Conservation (phyloP, 2,797 vertebrate genomes). For the Iguana delicatissima region DNA sequence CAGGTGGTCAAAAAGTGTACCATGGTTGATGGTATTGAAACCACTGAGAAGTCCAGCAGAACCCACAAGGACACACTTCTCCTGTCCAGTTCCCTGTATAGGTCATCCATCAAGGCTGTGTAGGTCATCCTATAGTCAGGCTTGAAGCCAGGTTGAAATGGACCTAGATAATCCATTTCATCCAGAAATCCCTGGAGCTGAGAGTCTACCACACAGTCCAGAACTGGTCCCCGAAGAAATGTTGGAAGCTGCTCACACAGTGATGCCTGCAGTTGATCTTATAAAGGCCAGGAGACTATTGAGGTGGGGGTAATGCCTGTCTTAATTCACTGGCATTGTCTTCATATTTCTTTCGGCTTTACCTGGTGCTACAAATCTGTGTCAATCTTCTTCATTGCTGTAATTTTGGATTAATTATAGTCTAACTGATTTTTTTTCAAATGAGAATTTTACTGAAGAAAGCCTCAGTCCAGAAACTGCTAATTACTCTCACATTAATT, state of each 20-base stretch:
- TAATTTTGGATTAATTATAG: background rate
- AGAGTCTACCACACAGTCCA: too few species aligned
- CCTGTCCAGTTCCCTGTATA: too few species aligned
- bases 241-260: background rate
- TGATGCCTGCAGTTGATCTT: background rate
- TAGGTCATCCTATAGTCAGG: too few species aligned
- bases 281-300: background rate
- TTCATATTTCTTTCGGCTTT: background rate
- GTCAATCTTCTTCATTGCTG: background rate
- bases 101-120: too few species aligned
- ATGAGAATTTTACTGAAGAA: background rate
- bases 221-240: too few species aligned
- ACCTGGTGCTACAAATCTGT: background rate
- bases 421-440: background rate
- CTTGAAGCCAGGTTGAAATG: too few species aligned
- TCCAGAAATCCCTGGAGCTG: too few species aligned
- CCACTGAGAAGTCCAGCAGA: too few species aligned
- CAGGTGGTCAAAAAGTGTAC: too few species aligned
- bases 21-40: too few species aligned
- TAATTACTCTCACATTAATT: background rate
- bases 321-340: background rate
- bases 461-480: background rate
- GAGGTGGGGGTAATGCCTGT: background rate
- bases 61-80: too few species aligned
- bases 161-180: too few species aligned